These are phyloP conservation scores for Danaus melanippus DNA, from an alignment of 1,140 invertebrate species.

Conservation along the genomic window DNA sequence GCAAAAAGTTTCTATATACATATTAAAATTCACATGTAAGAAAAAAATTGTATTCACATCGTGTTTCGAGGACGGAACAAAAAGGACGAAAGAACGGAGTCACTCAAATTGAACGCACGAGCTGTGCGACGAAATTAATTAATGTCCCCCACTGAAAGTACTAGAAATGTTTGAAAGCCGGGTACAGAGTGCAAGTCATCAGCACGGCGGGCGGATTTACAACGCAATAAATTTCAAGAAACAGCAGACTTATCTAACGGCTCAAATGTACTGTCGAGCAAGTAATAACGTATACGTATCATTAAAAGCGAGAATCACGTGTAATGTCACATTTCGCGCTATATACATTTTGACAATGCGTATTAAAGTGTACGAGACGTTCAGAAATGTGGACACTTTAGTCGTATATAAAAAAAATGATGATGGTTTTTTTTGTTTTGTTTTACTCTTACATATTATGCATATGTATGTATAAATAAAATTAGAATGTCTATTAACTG, in stretches of 20 bases:
- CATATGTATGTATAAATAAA: too few species aligned
- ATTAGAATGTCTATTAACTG: too few species aligned
- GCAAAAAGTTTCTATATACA: too few species aligned
- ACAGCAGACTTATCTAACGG: constrained; percentile 55
- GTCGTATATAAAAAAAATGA: too few species aligned
- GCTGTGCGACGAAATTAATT: constrained; percentile 60
- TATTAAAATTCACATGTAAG: background rate
- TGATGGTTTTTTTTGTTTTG: too few species aligned
- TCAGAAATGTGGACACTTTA: too few species aligned
- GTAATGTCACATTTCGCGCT: constrained; percentile 8
- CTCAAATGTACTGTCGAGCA: constrained; percentile 54
- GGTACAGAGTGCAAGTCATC: constrained; percentile 50
- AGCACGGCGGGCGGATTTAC: constrained; percentile 47
- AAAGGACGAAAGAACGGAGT: constrained; percentile 42
- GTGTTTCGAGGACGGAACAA: constrained; percentile 31
- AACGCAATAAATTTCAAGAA: constrained; percentile 54
- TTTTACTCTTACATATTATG: too few species aligned
- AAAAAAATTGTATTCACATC: constrained; percentile 16
- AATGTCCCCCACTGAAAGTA: constrained; percentile 50
- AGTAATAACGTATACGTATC: constrained; percentile 37
- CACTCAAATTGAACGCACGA: constrained; percentile 50
- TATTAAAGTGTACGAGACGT: too few species aligned
- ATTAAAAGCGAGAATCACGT: constrained; percentile 20
- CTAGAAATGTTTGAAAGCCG: constrained; percentile 52
- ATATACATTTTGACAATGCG: constrained; percentile 5